phyloP scores from a whole-genome alignment of 2,888 invertebrate genomes.

The Anthophora plumipes region DNA sequence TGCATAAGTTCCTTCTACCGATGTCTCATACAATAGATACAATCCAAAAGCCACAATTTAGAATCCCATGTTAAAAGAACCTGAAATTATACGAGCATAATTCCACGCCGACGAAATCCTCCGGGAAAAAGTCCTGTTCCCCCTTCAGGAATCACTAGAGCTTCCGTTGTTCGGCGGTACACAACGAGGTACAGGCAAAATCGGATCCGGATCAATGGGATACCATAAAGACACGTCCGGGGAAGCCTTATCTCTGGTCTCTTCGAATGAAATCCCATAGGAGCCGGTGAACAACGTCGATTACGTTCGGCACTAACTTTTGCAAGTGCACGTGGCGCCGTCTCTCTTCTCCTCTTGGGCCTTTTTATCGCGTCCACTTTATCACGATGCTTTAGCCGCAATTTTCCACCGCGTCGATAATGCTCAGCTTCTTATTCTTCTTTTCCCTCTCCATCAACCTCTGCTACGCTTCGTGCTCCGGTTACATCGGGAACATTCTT shows the following conservation, averaged over 20 bases:
- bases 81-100: not conserved
- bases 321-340: slow-evolving; percentile 4
- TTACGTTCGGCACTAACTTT: slow-evolving; percentile 44
- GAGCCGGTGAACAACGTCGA: slow-evolving; percentile 35
- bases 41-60: not conserved
- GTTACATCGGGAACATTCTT: not conserved
- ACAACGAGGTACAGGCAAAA: slow-evolving; percentile 47
- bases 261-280: slow-evolving; percentile 54
- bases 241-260: slow-evolving; percentile 54
- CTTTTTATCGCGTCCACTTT: slow-evolving; percentile 48
- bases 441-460: not conserved
- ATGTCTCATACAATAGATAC: not conserved
- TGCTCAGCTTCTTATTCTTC: slow-evolving; percentile 2
- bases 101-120: not conserved
- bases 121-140: not conserved
- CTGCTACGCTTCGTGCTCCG: not conserved
- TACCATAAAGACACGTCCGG: slow-evolving; percentile 56
- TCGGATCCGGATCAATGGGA: slow-evolving; percentile 63
- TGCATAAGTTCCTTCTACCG: too few relatives aligned
- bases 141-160: slow-evolving; percentile 26
- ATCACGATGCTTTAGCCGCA: slow-evolving; percentile 43
- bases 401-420: slow-evolving; percentile 49
- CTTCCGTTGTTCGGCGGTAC: slow-evolving; percentile 40
- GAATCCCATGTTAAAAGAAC: not conserved
- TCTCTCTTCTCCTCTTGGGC: not conserved